phyloP scores from a whole-genome alignment of 1,140 invertebrate species.

The Maniola jurtina region DNA sequence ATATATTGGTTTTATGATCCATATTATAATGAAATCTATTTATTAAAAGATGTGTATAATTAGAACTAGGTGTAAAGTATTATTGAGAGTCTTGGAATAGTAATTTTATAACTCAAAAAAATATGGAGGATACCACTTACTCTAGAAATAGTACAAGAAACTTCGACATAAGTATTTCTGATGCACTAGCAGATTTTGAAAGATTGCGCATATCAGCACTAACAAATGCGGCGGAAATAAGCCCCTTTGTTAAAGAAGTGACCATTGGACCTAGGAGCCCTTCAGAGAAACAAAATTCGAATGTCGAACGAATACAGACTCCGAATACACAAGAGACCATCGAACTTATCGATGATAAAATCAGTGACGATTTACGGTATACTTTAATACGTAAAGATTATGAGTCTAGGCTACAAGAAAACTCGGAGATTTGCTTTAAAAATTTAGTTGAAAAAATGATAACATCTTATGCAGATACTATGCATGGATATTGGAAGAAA shows the following conservation, averaged over 20 bases:
- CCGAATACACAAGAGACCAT: conserved; percentile 34
- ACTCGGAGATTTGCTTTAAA: conserved; percentile 52
- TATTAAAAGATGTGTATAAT: too few relatives aligned
- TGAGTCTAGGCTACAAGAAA: conserved; percentile 58
- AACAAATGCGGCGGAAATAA: conserved; percentile 74
- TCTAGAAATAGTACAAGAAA: conserved; percentile 32
- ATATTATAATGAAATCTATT: too few relatives aligned
- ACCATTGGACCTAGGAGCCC: conserved; percentile 73
- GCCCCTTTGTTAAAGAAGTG: conserved; percentile 66
- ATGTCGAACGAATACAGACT: conserved; percentile 20
- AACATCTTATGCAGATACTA: conserved; percentile 53
- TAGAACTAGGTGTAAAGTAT: background rate
- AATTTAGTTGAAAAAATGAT: conserved; percentile 66
- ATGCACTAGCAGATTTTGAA: conserved; percentile 56
- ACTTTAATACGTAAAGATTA: conserved; percentile 62
- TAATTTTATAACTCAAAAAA: background rate
- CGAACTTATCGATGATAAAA: conserved; percentile 58
- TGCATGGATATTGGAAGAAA: conserved; percentile 59
- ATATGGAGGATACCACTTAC: conserved; percentile 23
- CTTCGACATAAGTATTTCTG: conserved; percentile 50
- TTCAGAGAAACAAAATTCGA: conserved; percentile 40
- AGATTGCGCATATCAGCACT: conserved; percentile 69
- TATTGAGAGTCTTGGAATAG: background rate
- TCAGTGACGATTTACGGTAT: conserved; percentile 58
- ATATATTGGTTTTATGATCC: too few relatives aligned